These are phyloP conservation scores for Drosophila antonietae DNA, from an alignment of 2,888 invertebrate species.

Conservation along the genomic window DNA sequence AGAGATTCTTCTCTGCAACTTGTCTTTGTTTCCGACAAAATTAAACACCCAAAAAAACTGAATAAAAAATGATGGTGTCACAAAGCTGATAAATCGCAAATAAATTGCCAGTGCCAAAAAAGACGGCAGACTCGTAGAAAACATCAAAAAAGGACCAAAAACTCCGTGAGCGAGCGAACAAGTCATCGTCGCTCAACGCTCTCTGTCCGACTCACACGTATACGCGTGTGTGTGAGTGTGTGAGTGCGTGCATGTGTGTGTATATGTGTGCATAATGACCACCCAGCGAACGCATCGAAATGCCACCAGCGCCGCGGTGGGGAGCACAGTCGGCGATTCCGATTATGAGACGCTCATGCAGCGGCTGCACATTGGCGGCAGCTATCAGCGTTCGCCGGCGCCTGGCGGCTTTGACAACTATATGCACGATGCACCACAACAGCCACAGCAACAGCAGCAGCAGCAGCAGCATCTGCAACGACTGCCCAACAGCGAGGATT, in stretches of 20 bases:
- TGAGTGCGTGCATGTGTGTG: slow-evolving; percentile 1
- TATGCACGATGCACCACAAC: slow-evolving; percentile 81
- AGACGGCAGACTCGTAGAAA: slow-evolving; percentile 7
- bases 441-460: slow-evolving; percentile 86
- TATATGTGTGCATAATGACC: slow-evolving; percentile 59
- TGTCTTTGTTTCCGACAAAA: slow-evolving; percentile 49
- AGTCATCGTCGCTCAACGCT: slow-evolving; percentile 33
- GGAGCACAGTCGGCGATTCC: slow-evolving; percentile 45
- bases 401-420: slow-evolving; percentile 76
- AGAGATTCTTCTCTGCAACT: slow-evolving; percentile 44
- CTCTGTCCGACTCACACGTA: slow-evolving; percentile 29
- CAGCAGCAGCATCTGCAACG: slow-evolving; percentile 86
- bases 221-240: background rate
- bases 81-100: slow-evolving; percentile 37
- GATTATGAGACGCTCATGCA: slow-evolving; percentile 83
- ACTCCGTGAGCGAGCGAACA: slow-evolving; percentile 4
- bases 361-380: slow-evolving; percentile 76
- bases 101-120: slow-evolving; percentile 8
- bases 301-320: slow-evolving; percentile 47
- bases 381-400: slow-evolving; percentile 73
- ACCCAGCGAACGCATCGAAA: slow-evolving; percentile 71
- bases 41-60: slow-evolving; percentile 20
- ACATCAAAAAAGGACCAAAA: slow-evolving; percentile 12
- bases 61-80: slow-evolving; percentile 36
- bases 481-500: slow-evolving; percentile 86